Evolutionary conservation across 2,888 invertebrate genomes (phyloP), one percentile per base, ranked within the genome.

Genomic region (Amiota communis): DNA sequence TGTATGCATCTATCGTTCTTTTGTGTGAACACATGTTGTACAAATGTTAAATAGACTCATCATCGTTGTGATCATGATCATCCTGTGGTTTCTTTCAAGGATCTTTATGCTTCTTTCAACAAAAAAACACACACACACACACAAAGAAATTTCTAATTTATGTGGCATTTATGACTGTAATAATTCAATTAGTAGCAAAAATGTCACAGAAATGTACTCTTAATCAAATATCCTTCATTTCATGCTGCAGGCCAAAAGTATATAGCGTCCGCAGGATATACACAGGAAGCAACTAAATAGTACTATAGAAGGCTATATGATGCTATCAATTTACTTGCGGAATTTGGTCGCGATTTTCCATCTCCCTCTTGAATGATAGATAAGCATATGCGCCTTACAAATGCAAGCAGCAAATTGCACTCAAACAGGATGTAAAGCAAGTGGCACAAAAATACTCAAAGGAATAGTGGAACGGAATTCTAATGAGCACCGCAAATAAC

Each of bases 131-230:
- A 63, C 15, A 69, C 12, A 65, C 23, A 23, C 23, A 23, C 23
- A 63, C 15, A 69, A 13, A 74, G 61, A 69, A 51, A 56, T 56
- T 53, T 53, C 23, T 56, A 69, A 69, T 69, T 69, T 69, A 69
- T 69, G 69, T 69, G 69, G 12, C 69, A 69, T 56, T 53, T 69
- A n/a, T 69, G 12, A 23, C 65, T 77, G 80, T 84, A 79, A 82
- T 85, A 85, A 85, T 84, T 84, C 86, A 83, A 85, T 83, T 85
- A 84, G 83, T 82, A 48, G 78, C 74, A 72, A 76, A 85, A 82
- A 85, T 72, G 75, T 75, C 17, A 75, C 78, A 59, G 15, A 63
- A 36, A 74, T 78, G 57, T 59, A 79, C 80, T 51, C 72, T 76
- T 84, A 84, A 83, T 85, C 84, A 74, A 84, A 83, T 83, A 83